These are phyloP conservation scores for Macaca mulatta DNA, from an alignment of 2,113 vertebrate genomes.

Conservation along the genomic window DNA sequence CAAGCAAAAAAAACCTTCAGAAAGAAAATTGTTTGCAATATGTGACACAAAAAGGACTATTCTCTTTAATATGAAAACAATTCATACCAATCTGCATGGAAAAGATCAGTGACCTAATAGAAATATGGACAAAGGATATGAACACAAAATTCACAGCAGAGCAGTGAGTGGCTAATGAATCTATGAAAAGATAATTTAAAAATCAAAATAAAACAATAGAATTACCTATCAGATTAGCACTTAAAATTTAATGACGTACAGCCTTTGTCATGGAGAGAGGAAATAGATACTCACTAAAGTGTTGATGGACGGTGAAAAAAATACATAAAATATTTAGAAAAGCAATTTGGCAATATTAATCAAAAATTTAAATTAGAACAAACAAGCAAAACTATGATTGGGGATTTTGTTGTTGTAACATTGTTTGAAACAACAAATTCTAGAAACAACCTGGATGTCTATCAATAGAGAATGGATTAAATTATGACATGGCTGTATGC, in stretches of 20 bases:
- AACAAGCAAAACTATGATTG: not conserved
- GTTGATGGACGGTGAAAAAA: not conserved
- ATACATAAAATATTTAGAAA: not conserved
- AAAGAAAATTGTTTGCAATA: constrained; percentile 4
- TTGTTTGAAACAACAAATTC: not conserved
- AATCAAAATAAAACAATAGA: not conserved
- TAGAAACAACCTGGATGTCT: not conserved
- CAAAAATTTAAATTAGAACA: not conserved
- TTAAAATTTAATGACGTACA: not conserved
- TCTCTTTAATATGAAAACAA: not conserved
- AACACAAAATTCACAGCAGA: not conserved
- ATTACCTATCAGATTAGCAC: constrained; percentile 3
- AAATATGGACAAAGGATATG: not conserved
- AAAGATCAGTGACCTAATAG: not conserved
- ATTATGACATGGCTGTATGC: not conserved
- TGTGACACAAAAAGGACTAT: not conserved
- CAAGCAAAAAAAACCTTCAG: not conserved
- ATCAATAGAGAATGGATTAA: not conserved
- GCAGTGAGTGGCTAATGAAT: not conserved
- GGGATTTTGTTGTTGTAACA: not conserved
- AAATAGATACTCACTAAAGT: not conserved
- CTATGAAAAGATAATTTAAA: not conserved
- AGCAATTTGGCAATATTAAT: not conserved
- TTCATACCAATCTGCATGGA: not conserved
- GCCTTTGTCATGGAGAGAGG: not conserved